Conservation (phyloP, 2,888 invertebrate species). For the Galeruca laticollis region DNA sequence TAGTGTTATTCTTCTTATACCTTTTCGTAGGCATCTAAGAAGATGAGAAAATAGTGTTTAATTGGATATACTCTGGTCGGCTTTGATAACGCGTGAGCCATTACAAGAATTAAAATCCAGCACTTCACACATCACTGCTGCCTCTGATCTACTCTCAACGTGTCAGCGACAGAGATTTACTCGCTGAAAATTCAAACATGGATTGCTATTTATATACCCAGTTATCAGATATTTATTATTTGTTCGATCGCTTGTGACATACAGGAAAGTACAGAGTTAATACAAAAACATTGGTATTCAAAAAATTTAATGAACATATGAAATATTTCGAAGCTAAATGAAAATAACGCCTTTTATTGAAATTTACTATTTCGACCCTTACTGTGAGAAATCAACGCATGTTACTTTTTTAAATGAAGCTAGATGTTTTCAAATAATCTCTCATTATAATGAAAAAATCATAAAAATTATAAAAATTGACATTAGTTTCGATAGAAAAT, state of each 20-base stretch:
- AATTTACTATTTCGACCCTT: too few relatives aligned
- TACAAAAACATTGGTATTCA: not conserved
- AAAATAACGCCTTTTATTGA: too few relatives aligned
- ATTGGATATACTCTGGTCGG: slow-evolving; percentile 46
- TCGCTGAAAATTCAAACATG: slow-evolving; percentile 48
- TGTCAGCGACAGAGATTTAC: slow-evolving; percentile 48
- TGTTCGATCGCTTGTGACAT: slow-evolving; percentile 33
- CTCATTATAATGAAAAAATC: too few relatives aligned
- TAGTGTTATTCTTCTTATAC: slow-evolving; percentile 10
- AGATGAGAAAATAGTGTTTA: slow-evolving; percentile 35
- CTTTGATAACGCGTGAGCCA: slow-evolving; percentile 45
- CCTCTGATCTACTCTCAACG: slow-evolving; percentile 25
- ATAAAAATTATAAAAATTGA: too few relatives aligned
- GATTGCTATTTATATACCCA: slow-evolving; percentile 39
- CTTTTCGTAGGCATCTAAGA: slow-evolving; percentile 30
- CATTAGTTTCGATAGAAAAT: too few relatives aligned
- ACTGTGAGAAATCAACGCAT: too few relatives aligned
- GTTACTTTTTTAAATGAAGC: too few relatives aligned
- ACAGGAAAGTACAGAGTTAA: not conserved
- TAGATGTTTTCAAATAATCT: too few relatives aligned
- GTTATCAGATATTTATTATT: slow-evolving; percentile 26
- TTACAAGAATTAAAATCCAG: slow-evolving; percentile 37
- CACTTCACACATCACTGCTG: slow-evolving; percentile 48
- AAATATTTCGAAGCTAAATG: too few relatives aligned
- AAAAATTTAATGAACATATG: not conserved